Conservation (phyloP, 2,113 vertebrate genomes). For the Regulus satrapa region DNA sequence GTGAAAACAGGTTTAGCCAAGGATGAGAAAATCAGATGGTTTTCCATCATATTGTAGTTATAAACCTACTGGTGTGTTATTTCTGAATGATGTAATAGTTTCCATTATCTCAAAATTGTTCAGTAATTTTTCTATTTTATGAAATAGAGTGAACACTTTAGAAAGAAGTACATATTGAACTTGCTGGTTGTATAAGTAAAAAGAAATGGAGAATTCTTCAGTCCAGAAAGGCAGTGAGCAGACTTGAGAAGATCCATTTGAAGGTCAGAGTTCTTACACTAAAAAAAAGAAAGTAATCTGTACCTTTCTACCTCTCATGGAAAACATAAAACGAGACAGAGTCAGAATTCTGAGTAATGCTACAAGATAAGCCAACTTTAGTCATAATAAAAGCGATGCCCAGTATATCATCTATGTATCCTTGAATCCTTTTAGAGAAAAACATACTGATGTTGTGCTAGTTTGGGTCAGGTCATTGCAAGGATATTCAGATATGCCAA, state of each 20-base stretch:
- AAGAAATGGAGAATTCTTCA: background rate
- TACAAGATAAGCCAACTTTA: background rate
- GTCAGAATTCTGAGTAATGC: background rate
- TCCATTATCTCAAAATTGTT: background rate
- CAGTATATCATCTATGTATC: background rate
- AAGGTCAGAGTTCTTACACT: background rate
- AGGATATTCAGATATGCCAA: background rate
- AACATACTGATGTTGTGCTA: accelerated
- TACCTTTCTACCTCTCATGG: background rate
- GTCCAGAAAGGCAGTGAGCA: background rate
- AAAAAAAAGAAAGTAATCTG: background rate
- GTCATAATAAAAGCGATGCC: background rate
- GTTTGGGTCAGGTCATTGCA: background rate
- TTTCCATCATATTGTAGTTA: background rate
- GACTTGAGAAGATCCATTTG: background rate
- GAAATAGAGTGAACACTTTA: background rate
- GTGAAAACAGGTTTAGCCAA: background rate
- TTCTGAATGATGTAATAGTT: background rate
- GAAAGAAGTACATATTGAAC: background rate
- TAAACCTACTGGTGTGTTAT: background rate
- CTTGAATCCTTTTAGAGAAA: background rate
- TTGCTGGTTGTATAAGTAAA: background rate
- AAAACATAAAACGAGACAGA: background rate
- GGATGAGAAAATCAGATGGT: background rate
- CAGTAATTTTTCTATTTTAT: background rate